Conservation (phyloP, 2,888 invertebrate species). For the Drosophila paracracens region DNA sequence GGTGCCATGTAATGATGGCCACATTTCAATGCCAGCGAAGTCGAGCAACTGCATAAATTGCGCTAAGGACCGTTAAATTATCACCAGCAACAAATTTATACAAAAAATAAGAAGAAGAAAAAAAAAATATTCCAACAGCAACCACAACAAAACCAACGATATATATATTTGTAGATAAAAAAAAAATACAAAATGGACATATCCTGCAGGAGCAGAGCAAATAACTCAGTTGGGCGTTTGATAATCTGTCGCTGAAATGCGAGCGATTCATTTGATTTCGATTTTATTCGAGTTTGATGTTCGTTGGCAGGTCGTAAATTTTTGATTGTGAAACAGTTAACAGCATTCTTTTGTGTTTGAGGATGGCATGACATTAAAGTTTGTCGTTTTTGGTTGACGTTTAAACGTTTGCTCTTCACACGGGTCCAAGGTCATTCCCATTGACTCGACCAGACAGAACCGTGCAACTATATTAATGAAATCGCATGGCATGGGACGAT, state of each 20-base stretch:
- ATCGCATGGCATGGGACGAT: slow-evolving; percentile 55
- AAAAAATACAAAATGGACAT: slow-evolving; percentile 46
- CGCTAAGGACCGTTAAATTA: slow-evolving; percentile 45
- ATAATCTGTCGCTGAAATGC: slow-evolving; percentile 58
- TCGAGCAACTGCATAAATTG: slow-evolving; percentile 66
- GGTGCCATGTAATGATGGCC: slow-evolving; percentile 56
- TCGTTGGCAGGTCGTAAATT: slow-evolving; percentile 59
- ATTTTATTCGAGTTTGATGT: slow-evolving; percentile 66
- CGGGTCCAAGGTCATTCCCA: slow-evolving; percentile 60
- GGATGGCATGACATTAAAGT: slow-evolving; percentile 24
- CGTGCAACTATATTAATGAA: slow-evolving; percentile 58
- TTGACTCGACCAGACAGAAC: slow-evolving; percentile 55
- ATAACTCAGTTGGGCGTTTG: slow-evolving; percentile 29
- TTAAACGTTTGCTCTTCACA: slow-evolving; percentile 10
- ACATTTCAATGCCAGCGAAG: slow-evolving; percentile 48
- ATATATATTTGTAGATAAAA: background rate
- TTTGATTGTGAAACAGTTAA: slow-evolving; percentile 30
- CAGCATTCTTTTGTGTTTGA: slow-evolving; percentile 5
- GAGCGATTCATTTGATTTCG: slow-evolving; percentile 66
- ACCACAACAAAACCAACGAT: background rate
- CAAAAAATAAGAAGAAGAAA: background rate
- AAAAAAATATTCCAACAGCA: background rate
- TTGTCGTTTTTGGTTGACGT: slow-evolving; percentile 4
- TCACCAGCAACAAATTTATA: slow-evolving; percentile 34
- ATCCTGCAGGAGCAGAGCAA: slow-evolving; percentile 61